Evolutionary conservation across 2,888 invertebrate species (phyloP), one percentile per base, ranked within the genome.

Genomic region (Cheilosia urbana): DNA sequence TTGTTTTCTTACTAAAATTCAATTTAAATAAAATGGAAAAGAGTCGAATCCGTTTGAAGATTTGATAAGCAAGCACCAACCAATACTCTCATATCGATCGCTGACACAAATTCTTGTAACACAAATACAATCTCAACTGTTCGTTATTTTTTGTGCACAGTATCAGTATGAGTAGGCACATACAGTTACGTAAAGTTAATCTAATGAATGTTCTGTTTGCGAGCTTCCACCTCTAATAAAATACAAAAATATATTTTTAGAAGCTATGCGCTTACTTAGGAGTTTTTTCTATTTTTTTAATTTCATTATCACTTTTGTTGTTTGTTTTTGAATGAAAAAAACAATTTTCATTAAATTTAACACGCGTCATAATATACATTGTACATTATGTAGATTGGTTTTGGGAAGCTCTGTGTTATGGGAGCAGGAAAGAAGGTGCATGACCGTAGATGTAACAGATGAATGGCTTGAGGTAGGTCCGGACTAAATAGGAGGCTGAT

Each of bases 101-200:
- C 42, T 72, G 72, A 62, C 62, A 72, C 42, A 72, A 17, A 53
- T 72, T 37, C 40, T 62, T 21, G 30, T n/a, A 17, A 30, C 30
- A 15, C 34, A 49, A 49, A 34, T 9, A n/a, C 37, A 37, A 34
- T 34, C 2, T 13, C 37, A 13, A 37, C 27, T 27, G 27, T 5
- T 27, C 5, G 27, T 6, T 27, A 6, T 24, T 3, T 1, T 34
- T 3, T 34, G 2, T 34, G 11, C 9, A 34, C 0, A 13, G 37
- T 37, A 37, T 37, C 13, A 9, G 30, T 37, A 37, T 37, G 4
- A 9, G 30, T 37, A 37, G 13, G 37, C 4, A 13, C 4, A 37
- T 11, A 37, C 37, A 37, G 37, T 37, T 13, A 13, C 13, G 13
- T 57, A 47, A 73, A 73, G 45, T 73, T 63, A 42, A 55, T 47